Evolutionary conservation across 2,888 invertebrate genomes (phyloP), one percentile per base, ranked within the genome.

Genomic region (Perizoma affinitatum): DNA sequence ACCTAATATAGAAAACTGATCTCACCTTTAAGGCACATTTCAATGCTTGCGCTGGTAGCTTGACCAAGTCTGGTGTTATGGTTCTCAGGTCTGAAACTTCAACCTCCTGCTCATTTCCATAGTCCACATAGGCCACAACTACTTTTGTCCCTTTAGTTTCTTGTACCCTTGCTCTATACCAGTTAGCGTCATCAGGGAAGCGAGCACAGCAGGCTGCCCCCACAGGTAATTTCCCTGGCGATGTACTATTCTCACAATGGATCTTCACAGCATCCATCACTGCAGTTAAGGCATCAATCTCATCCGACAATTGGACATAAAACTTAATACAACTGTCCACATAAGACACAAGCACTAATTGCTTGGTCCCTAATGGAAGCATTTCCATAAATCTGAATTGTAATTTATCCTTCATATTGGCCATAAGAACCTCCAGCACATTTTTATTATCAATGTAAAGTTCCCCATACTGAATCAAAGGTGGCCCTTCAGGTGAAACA

Each of bases 61-160:
- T 91, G 5, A 96, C 87, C 65, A 95, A 90, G 56, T 95, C 94
- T 5, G 94, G 92, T 5, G 94, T 93, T 34, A 97, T 95, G 33
- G 92, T 88, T 62, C 95, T 94, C 36, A 97, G 83, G 42, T 94
- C 86, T 8, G 92, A 87, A 0, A 92, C 80, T 6, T 93, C 83
- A 1, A 97, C 94, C n/a, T 93, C 93, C 79, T 98, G 98, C 75
- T 97, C 96, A 86, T 99, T 99, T 5, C 99, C 99, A 88, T 97
- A 99, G 89, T 99, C 99, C 10, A 99, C 96, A 87, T 98, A 99
- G 4, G 95, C 93, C 0, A 99, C 96, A 57, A 94, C 88, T 0
- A 95, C 93, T 63, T 94, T 94, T 5, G 91, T 91, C 1, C 90
- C 92, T 40, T 93, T 92, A 5, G 95, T 86, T 44, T 94, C 94